These are phyloP conservation scores for Hestina assimilis DNA, from an alignment of 1,140 invertebrate species.

Conservation along the genomic window DNA sequence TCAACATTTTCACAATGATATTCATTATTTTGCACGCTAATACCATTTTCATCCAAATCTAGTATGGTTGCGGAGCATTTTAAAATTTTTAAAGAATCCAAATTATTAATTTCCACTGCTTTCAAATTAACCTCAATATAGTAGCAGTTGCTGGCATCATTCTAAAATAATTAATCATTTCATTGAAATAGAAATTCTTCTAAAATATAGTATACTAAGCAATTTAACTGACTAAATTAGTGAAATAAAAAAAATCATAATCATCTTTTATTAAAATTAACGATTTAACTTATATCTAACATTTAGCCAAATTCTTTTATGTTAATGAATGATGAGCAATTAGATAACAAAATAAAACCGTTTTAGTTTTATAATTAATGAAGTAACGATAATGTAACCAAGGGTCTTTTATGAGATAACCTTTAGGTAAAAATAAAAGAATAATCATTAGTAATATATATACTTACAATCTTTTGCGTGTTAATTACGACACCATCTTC, in stretches of 20 bases:
- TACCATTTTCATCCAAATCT: slow-evolving; percentile 35
- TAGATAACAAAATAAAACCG: slow-evolving; percentile 1
- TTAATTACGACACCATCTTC: slow-evolving; percentile 49
- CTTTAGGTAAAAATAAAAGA: slow-evolving; percentile 18
- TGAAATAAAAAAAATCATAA: too few species aligned
- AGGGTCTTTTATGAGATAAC: slow-evolving; percentile 26
- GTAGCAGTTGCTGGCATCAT: slow-evolving; percentile 25
- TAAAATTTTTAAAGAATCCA: slow-evolving; percentile 33
- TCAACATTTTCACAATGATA: slow-evolving; percentile 37
- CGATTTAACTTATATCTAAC: too few species aligned
- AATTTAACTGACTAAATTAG: too few species aligned
- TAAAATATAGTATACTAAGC: too few species aligned
- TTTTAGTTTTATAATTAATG: not conserved
- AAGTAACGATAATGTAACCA: not conserved
- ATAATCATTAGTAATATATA: slow-evolving; percentile 2
- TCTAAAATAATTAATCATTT: slow-evolving; percentile 29
- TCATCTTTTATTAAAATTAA: too few species aligned
- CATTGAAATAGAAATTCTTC: too few species aligned
- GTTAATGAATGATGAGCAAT: too few species aligned
- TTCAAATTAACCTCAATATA: slow-evolving; percentile 42
- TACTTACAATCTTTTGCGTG: slow-evolving; percentile 51
- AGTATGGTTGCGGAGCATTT: slow-evolving; percentile 46
- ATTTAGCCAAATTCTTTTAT: too few species aligned
- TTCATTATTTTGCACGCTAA: slow-evolving; percentile 41
- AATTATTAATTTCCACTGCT: slow-evolving; percentile 35